These are phyloP conservation scores for Lethenteron reissneri DNA, from an alignment of 2,113 vertebrate genomes.

Conservation along the genomic window DNA sequence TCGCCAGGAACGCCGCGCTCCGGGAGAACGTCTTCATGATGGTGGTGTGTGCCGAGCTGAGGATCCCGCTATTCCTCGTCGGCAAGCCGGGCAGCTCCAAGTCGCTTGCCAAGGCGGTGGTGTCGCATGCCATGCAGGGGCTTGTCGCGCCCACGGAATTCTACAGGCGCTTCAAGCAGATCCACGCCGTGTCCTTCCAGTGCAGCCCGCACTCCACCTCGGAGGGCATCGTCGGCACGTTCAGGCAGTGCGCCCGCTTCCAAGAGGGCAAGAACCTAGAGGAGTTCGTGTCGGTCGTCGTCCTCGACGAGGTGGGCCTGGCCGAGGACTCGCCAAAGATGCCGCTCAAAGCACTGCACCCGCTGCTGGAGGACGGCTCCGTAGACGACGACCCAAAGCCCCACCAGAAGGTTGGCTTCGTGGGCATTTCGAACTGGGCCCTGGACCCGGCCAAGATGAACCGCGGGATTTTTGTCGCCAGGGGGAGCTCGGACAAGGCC, in stretches of 20 bases:
- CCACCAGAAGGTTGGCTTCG: conserved; percentile 48
- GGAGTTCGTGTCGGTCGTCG: conserved; percentile 75
- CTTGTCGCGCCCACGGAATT: conserved; percentile 53
- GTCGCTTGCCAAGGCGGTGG: conserved; percentile 82
- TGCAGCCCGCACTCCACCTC: conserved; percentile 92
- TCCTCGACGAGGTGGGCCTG: conserved; percentile 80
- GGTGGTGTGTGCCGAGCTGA: conserved; percentile 74
- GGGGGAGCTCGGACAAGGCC: conserved; percentile 39
- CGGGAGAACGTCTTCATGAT: conserved; percentile 98
- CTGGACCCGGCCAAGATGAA: conserved; percentile 97
- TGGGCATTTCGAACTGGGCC: conserved; percentile 95
- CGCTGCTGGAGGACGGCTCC: conserved; percentile 38
- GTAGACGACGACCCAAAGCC: too few relatives aligned
- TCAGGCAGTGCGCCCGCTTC: conserved; percentile 76
- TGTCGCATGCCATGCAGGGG: conserved; percentile 83
- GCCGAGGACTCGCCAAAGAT: conserved; percentile 88
- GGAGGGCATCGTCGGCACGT: conserved; percentile 79
- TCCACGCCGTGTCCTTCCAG: conserved; percentile 81
- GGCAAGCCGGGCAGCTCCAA: conserved; percentile 96
- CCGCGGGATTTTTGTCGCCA: conserved; percentile 74
- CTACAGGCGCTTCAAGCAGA: conserved; percentile 62
- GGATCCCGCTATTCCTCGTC: conserved; percentile 83
- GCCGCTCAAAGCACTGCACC: conserved; percentile 75
- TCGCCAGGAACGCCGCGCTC: conserved; percentile 62
- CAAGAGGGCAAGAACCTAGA: conserved; percentile 70